Base-by-base conservation (phyloP, 2,797 vertebrate genomes). In the Microhierax caerulescens region DNA sequence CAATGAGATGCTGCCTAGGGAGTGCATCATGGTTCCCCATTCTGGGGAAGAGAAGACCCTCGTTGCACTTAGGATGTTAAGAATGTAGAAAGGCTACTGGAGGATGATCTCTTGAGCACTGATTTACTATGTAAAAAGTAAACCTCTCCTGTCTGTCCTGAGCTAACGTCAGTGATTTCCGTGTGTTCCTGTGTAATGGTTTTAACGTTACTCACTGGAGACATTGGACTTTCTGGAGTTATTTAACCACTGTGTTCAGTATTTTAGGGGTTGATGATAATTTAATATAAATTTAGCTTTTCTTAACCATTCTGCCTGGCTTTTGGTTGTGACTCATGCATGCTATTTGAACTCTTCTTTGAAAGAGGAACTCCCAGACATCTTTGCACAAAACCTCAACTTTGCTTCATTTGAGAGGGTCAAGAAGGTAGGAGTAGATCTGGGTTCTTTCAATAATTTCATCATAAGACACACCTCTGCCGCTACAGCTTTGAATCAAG, bases 271-370 rank as follows among this genome's bases (percentile, higher is more conserved):
- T 98, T 98, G 94, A 98, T 98, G 96, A 98, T 98, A 98, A 98
- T 98, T 98, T 98, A 98, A 98, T 98, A 98, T 98, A 98, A 98
- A 98, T 97, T 97, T 98, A 98, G 98, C 96, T 98, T 98, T 98
- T 98, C 97, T 98, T 98, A 98, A 98, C 97, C 92, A 98, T 67
- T 93, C 96, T 97, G 96, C 80, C 90, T 98, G 96, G 59, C 95
- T 97, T 97, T 94, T 97, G 92, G 91, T 98, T 97, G 78, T 98
- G 94, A 98, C 96, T 98, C 37, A 10, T 85, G 48, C 59, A 43
- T 91, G n/a, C 54, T 90, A 69, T 27, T 53, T 77, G 47, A 67
- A 50, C 37, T 59, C n/a, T 61, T 10, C 37, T 77, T 69, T 37
- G 57, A 83, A 92, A 82, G 57, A 73, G 48, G 68, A 88, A 48